Percentiles rank a stretch among this genome's conserved stretches.
These are phyloP conservation scores for Iphiclides podalirius DNA, from an alignment of 2,888 invertebrate genomes.

Conservation along the genomic window DNA sequence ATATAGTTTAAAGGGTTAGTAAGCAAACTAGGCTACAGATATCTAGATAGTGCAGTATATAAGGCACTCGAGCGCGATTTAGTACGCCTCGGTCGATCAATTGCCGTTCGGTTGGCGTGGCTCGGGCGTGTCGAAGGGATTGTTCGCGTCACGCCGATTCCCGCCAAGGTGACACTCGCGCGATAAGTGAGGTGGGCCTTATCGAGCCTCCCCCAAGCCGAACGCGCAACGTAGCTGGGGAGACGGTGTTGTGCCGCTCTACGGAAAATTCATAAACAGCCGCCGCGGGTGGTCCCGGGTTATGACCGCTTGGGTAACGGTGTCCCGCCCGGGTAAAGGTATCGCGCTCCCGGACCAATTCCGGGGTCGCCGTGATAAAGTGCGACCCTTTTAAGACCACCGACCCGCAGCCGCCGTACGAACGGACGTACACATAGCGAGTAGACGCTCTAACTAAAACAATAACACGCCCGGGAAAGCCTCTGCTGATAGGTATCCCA, in stretches of 20 bases:
- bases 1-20: no score
- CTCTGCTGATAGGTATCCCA: constrained; percentile 49
- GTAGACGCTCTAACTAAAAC: constrained; percentile 38
- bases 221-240: constrained; percentile 27
- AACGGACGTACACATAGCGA: constrained; percentile 40
- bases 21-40: no score
- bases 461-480: constrained; percentile 49
- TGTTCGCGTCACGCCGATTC: constrained; percentile 7
- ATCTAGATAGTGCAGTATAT: no score
- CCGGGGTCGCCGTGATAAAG: constrained; percentile 52
- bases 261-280: constrained; percentile 58
- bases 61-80: neutral
- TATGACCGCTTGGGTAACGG: constrained; percentile 54
- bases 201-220: constrained; percentile 10
- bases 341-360: constrained; percentile 41
- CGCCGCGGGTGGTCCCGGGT: constrained; percentile 48
- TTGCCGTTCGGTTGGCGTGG: neutral
- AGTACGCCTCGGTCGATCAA: neutral
- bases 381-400: constrained; percentile 59
- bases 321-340: no score
- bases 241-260: constrained; percentile 41
- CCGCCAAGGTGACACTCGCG: neutral
- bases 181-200: constrained; percentile 8
- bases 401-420: constrained; percentile 19
- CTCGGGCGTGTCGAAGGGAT: constrained; percentile 5